A percentile compares a stretch with the other conserved stretches of the same genome.
These are phyloP conservation scores for human DNA, from an alignment of 2,113 vertebrate species.

Conservation along the genomic window GRCh38 chr5:60871001-60871500, in stretches of 20 bases:
- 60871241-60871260: neutral
- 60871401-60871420: neutral
- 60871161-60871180: neutral
- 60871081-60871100: neutral
- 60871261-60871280: neutral
- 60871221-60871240: neutral
- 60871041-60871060: neutral
- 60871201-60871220: neutral
- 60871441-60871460: neutral
- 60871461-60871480: neutral
- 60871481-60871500: neutral
- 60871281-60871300: neutral
- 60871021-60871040: neutral
- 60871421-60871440: neutral
- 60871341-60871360: neutral
- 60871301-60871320: neutral
- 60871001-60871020: neutral
- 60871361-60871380: neutral
- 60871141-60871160: neutral
- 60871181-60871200: neutral
- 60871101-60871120: neutral
- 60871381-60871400: conserved; percentile 19
- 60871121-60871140: neutral
- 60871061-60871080: neutral
- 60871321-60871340: neutral